Conservation (phyloP, 2,797 vertebrate species). For the Natrix natrix region DNA sequence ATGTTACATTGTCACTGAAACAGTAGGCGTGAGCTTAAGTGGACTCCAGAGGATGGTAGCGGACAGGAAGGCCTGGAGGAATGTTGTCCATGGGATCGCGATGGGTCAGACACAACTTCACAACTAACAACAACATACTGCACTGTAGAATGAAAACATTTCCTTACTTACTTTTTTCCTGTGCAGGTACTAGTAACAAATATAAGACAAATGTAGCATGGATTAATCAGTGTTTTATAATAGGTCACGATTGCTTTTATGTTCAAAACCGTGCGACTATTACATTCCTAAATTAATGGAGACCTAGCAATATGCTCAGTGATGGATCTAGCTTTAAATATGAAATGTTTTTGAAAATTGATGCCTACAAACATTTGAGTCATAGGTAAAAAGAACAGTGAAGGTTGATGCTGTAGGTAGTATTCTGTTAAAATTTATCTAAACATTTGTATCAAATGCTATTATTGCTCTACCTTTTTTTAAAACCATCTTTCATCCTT, state of each 20-base stretch:
- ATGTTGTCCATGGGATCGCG: too few species aligned
- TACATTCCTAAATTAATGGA: neutral
- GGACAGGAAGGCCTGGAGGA: too few species aligned
- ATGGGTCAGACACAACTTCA: too few species aligned
- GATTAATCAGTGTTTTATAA: neutral
- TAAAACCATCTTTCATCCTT: neutral
- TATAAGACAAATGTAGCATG: neutral
- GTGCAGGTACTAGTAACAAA: neutral
- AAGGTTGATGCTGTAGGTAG: neutral
- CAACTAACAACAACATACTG: neutral
- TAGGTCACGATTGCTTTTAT: neutral
- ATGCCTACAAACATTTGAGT: neutral
- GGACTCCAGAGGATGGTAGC: too few species aligned
- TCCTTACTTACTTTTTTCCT: neutral
- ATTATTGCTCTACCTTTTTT: neutral
- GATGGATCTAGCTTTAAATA: neutral
- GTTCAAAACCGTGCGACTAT: neutral
- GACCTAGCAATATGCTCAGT: neutral
- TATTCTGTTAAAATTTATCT: neutral
- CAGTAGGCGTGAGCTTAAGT: too few species aligned
- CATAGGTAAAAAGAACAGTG: neutral
- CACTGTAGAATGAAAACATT: neutral
- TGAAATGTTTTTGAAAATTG: conserved; percentile 2
- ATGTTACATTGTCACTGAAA: neutral
- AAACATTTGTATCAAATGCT: neutral